A percentile compares a stretch with the other conserved stretches of the same genome.
These are phyloP conservation scores for Cosmopolites sordidus DNA, from an alignment of 2,888 invertebrate species.

Conservation along the genomic window DNA sequence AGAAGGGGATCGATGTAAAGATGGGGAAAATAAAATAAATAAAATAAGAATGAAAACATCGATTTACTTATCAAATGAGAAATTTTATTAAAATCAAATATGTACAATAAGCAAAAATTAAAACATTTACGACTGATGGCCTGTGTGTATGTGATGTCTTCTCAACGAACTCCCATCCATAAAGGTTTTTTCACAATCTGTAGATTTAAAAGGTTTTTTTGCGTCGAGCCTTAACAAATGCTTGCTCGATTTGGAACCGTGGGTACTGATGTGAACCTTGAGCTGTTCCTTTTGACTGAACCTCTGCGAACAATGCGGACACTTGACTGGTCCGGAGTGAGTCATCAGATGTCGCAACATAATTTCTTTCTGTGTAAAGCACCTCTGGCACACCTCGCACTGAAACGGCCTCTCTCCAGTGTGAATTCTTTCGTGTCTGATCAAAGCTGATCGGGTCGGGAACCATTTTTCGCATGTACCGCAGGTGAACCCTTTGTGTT, in stretches of 20 bases:
- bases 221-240: constrained; percentile 63
- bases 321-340: constrained; percentile 60
- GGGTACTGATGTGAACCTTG: constrained; percentile 58
- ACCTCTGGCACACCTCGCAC: constrained; percentile 56
- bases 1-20: no score
- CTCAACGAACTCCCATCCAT: constrained; percentile 68
- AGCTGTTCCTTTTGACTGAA: constrained; percentile 71
- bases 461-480: constrained; percentile 65
- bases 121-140: not conserved
- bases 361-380: constrained; percentile 70
- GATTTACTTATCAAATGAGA: no score
- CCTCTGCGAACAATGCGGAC: constrained; percentile 61
- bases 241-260: constrained; percentile 64
- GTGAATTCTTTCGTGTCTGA: constrained; percentile 66
- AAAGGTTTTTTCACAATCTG: constrained; percentile 63
- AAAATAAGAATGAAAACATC: no score
- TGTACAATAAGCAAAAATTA: no score
- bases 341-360: constrained; percentile 57
- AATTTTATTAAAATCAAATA: no score
- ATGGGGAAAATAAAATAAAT: no score
- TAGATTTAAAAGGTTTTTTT: constrained; percentile 60
- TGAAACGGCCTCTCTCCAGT: constrained; percentile 57
- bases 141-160: constrained; percentile 54
- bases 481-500: constrained; percentile 55
- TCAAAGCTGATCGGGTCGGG: constrained; percentile 61